Evolutionary conservation across 2,888 invertebrate species (phyloP).

Genomic region (Mesopsocus fuscifrons): DNA sequence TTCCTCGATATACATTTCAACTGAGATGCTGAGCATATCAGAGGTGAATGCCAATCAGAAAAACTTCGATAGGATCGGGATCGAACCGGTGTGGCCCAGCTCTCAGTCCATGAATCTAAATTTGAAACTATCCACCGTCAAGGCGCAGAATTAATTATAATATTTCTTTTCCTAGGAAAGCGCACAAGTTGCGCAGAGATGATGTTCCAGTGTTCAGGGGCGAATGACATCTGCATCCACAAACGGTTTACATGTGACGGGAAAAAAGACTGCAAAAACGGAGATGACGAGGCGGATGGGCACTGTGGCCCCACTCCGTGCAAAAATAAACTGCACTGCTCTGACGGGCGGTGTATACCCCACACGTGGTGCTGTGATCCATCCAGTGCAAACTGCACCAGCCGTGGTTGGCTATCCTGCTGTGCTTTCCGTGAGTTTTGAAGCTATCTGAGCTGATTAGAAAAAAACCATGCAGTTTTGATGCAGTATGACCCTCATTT

Average conservation of each 20-base stretch:
- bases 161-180: constrained; percentile 15
- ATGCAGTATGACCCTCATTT: no score
- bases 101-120: no score
- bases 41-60: no score
- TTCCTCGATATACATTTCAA: no score
- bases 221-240: constrained; percentile 29
- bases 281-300: constrained; percentile 28
- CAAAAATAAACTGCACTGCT: constrained; percentile 22
- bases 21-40: no score
- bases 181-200: constrained; percentile 19
- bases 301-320: constrained; percentile 26
- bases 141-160: not conserved
- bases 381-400: constrained; percentile 25
- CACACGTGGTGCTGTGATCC: constrained; percentile 31
- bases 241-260: constrained; percentile 33
- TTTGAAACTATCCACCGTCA: no score
- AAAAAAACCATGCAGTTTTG: no score
- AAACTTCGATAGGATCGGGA: no score
- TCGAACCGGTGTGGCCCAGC: no score
- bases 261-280: constrained; percentile 29
- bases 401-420: constrained; percentile 26
- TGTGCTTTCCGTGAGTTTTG: constrained; percentile 24
- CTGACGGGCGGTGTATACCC: constrained; percentile 32
- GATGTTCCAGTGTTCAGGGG: constrained; percentile 22
- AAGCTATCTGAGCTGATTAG: no score